Percentiles rank a stretch among this genome's conserved stretches.
Conservation (phyloP, 2,113 vertebrate species). For the Aplodontia rufa region DNA sequence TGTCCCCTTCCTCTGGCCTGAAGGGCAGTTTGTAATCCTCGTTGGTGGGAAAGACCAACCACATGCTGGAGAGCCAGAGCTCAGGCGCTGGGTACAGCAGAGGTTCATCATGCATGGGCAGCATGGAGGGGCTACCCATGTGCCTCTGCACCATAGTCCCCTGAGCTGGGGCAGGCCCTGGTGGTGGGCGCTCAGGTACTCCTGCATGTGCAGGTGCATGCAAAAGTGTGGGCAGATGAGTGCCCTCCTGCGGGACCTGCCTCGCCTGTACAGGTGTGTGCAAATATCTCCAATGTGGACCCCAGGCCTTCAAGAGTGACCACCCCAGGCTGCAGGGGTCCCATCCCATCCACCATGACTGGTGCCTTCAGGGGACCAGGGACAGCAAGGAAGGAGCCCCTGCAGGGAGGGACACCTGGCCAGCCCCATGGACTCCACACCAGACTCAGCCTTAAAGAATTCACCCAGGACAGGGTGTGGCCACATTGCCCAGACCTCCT, state of each 20-base stretch:
- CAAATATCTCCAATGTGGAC: rapidly evolving
- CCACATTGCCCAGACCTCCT: neutral
- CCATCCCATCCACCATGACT: rapidly evolving
- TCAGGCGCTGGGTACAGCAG: neutral
- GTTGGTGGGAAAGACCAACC: no score
- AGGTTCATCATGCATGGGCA: neutral
- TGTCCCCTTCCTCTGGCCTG: rapidly evolving
- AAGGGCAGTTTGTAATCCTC: neutral
- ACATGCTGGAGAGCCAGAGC: no score
- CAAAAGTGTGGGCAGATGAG: rapidly evolving
- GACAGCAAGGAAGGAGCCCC: neutral
- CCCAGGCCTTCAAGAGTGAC: no score
- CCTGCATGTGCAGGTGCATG: rapidly evolving
- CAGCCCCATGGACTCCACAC: rapidly evolving
- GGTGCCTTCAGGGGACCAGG: neutral
- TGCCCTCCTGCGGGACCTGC: rapidly evolving
- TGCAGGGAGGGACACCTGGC: neutral
- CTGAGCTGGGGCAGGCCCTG: neutral
- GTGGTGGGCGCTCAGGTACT: neutral
- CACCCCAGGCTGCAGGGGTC: rapidly evolving
- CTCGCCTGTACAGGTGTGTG: rapidly evolving
- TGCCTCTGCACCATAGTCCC: neutral
- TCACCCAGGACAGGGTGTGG: neutral
- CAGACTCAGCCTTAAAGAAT: neutral
- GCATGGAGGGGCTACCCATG: rapidly evolving